phyloP scores from a whole-genome alignment of 30 jellyfish, hydroid and myxozoan genomes.

The Chrysaora quinquecirrha region DNA sequence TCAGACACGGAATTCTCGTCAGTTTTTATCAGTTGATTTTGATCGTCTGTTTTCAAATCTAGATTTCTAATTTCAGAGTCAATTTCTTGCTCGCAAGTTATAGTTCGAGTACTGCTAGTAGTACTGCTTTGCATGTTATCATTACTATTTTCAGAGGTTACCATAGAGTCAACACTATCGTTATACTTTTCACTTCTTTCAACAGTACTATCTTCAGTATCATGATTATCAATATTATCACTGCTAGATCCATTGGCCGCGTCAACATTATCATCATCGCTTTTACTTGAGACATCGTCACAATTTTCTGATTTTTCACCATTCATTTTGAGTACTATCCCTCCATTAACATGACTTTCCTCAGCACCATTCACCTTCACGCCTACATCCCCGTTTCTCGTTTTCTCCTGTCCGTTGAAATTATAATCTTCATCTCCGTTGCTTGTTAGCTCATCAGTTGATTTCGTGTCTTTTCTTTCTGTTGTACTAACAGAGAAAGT shows the following conservation, averaged over 20 bases:
- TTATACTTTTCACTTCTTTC: neutral
- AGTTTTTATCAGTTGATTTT: neutral
- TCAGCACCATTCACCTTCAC: neutral
- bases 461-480: neutral
- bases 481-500: neutral
- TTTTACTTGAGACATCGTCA: neutral
- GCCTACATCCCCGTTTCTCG: neutral
- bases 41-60: constrained; percentile 15
- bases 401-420: neutral
- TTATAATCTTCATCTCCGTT: constrained; percentile 2
- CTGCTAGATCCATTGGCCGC: neutral
- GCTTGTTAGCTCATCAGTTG: neutral
- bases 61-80: constrained; percentile 9
- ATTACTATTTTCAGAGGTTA: neutral
- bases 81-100: constrained; percentile 7
- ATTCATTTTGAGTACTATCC: neutral
- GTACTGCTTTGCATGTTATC: constrained; percentile 53
- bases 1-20: constrained; percentile 60
- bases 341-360: neutral
- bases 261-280: neutral
- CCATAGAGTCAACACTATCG: neutral
- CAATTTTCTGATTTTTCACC: neutral
- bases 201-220: no score
- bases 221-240: neutral
- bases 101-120: constrained; percentile 72